These are phyloP conservation scores for Eilema sororculum DNA, from an alignment of 2,888 invertebrate species.

Conservation along the genomic window DNA sequence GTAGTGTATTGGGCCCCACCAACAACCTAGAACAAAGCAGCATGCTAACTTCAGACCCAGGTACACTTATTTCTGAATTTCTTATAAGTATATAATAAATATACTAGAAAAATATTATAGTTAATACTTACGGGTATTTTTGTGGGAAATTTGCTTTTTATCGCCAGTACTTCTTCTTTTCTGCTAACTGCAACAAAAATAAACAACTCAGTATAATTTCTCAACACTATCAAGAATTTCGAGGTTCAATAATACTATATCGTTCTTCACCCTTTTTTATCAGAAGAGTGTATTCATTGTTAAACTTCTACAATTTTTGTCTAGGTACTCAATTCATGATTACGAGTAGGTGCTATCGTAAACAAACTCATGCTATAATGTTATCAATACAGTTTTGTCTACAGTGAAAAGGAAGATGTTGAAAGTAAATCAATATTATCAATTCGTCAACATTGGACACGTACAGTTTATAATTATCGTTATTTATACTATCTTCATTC, in stretches of 20 bases:
- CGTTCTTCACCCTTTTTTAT: conserved; percentile 12
- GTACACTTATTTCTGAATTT: neutral
- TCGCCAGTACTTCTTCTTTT: conserved; percentile 93
- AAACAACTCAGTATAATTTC: conserved; percentile 26
- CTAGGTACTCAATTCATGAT: neutral
- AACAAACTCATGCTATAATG: neutral
- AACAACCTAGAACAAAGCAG: neutral
- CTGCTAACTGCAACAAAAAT: conserved; percentile 86
- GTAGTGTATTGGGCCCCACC: neutral
- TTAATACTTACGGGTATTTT: conserved; percentile 91
- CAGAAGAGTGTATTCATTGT: neutral
- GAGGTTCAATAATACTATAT: conserved; percentile 14
- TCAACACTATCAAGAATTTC: neutral
- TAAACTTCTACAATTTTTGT: conserved; percentile 1
- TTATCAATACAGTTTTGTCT: neutral
- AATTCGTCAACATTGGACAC: neutral
- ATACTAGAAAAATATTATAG: neutral
- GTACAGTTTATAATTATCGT: neutral
- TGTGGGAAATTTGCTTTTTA: conserved; percentile 91
- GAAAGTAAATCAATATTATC: neutral
- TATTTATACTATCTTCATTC: neutral
- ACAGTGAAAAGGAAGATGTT: neutral
- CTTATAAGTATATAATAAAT: too few relatives aligned
- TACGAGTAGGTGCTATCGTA: neutral
- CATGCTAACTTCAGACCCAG: neutral